Percentiles rank a stretch among this genome's conserved stretches.
phyloP scores from a whole-genome alignment of 2,888 invertebrate species.

The Phymatocera aterrima region DNA sequence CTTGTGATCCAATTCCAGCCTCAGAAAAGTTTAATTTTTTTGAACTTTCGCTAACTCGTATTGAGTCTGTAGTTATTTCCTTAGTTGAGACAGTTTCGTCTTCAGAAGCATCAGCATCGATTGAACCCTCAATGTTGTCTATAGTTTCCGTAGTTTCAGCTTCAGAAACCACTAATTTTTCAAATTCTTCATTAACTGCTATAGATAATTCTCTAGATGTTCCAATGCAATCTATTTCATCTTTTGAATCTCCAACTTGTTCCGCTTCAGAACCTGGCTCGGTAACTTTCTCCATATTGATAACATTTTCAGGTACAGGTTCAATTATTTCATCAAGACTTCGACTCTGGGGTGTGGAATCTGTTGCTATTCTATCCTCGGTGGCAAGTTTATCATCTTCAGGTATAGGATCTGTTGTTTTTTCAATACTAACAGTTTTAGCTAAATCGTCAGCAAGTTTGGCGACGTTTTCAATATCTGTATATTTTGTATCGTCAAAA shows the following conservation, averaged over 20 bases:
- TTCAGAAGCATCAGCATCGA: conserved; percentile 57
- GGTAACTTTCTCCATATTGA: not conserved
- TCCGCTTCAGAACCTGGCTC: too few species aligned
- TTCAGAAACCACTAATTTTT: conserved; percentile 44
- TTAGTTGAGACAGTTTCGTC: conserved; percentile 69
- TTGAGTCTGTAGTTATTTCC: conserved; percentile 53
- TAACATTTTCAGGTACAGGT: not conserved
- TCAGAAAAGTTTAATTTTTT: conserved; percentile 26
- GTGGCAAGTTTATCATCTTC: not conserved
- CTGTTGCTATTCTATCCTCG: not conserved
- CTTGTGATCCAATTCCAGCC: not conserved
- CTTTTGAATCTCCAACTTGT: not conserved
- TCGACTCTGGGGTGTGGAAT: not conserved
- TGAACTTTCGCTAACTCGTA: conserved; percentile 38
- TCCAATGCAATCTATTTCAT: not conserved
- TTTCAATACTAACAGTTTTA: conserved; percentile 25
- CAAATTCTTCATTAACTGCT: conserved; percentile 1
- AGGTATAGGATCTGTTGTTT: not conserved
- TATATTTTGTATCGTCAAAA: not conserved
- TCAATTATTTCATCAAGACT: not conserved
- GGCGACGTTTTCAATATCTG: conserved; percentile 4
- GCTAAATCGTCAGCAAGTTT: conserved; percentile 27
- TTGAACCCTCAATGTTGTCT: conserved; percentile 31
- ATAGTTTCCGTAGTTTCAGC: conserved; percentile 46
- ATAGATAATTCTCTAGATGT: not conserved